Evolutionary conservation across 2,797 vertebrate species (phyloP), one percentile per base, ranked within the genome.

Genomic region (Poecile montanus): DNA sequence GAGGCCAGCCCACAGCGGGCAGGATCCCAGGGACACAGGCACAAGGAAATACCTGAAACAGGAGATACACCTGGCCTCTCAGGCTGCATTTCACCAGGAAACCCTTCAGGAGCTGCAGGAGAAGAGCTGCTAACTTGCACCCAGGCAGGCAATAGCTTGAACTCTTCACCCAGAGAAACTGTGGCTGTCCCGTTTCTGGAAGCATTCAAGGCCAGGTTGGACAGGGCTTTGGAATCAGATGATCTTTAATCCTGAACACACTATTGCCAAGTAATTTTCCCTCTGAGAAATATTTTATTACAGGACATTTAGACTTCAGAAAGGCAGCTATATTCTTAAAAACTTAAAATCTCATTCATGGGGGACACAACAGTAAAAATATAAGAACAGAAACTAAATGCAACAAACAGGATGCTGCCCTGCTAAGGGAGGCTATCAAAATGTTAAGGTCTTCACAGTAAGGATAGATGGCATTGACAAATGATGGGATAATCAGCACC

Each of bases 381-480:
- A 7, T 34, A 66, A 75, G 57, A 44, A 54, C 44, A 91, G 20
- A 58, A 83, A 68, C 12, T 53, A 89, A 85, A 63, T 54, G 60
- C 11, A 84, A 63, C 7, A 25, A 82, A 53, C 32, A 34, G 40
- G 42, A 53, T 67, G 42, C 3, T 22, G n/a, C 22, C 32, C 17
- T 0, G 0, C 17, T 60, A 40, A 40, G 38, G 13, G 38, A 17
- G 42, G 5, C 13, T 63, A 66, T 11, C 0, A 0, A 66, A 92
- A 63, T 36, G 7, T 17, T 60, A 48, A 50, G 16, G 45, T 51
- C 32, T 45, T 75, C 30, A 45, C 34, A 47, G 13, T 71, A 16
- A 68, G 30, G 29, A 26, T 29, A 47, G 38, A 53, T 40, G 40
- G 32, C 44, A 68, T 7, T 61, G 45, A 51, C 4, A 48, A 80